Evolutionary conservation across 2,888 invertebrate genomes (phyloP), one percentile per base, ranked within the genome.

Genomic region (Odontothrips loti): DNA sequence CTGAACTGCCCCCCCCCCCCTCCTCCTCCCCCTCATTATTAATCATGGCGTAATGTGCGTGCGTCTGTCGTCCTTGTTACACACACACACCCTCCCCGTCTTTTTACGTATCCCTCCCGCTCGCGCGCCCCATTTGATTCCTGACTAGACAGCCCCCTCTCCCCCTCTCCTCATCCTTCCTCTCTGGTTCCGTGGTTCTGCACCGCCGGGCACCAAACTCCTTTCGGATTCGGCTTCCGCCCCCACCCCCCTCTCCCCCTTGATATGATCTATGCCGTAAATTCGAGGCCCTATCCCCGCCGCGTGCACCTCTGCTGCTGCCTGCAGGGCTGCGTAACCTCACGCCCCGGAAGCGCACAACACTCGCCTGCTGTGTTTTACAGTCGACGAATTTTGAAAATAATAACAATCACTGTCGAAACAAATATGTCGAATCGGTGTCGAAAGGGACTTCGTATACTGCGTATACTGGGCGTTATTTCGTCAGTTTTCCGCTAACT

Each of bases 201-300:
- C 34, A 43, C 34, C 34, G 34, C 6, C 34, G 34, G 34, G 34
- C 34, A 43, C 34, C 34, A 43, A 43, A 43, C 34, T 43, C 34
- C 34, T 43, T 43, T 43, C 34, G 34, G 34, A 6, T 43, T 43
- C 3, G 34, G 34, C 34, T 58, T 17, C 20, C 58, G 15, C 58
- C 58, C 58, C 51, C 15, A 3, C 51, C 51, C 51, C 4, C 58
- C 58, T 1, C 58, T 6, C 58, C 58, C 58, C 58, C n/a, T 17
- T 58, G 58, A 58, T 58, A 58, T 58, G 58, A 58, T 58, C 58
- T 58, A 58, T n/a, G 15, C 58, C 17, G 58, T 58, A 58, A 58
- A 58, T 58, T 20, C 17, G 20, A 58, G n/a, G 58, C 58, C 20
- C 20, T 11, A 6, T n/a, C 20, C n/a, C 20, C n/a, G 58, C 0